These are phyloP conservation scores for Orchesella cincta DNA, from an alignment of 1,140 invertebrate species.

Conservation along the genomic window DNA sequence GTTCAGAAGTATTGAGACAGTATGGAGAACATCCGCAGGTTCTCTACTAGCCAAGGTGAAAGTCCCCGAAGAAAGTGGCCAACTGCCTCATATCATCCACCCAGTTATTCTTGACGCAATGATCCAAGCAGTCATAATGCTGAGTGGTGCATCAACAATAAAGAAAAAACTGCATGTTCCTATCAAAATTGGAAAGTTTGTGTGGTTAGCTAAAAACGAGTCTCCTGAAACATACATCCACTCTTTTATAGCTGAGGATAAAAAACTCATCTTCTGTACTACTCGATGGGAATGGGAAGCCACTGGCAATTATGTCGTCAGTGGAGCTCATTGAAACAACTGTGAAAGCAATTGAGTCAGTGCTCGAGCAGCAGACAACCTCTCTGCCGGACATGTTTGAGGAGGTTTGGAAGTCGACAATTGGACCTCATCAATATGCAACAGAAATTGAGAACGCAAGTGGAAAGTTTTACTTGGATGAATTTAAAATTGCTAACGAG, in stretches of 20 bases:
- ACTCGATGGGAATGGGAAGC: no score
- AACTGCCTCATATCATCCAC: slow-evolving; percentile 32
- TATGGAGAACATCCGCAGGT: slow-evolving; percentile 35
- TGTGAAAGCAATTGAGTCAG: neutral
- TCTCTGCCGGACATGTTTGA: neutral
- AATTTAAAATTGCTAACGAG: no score
- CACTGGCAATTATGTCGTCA: no score
- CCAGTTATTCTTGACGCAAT: slow-evolving; percentile 39
- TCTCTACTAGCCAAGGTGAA: slow-evolving; percentile 23
- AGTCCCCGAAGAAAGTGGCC: neutral
- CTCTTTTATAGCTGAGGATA: no score
- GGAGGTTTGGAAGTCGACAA: neutral
- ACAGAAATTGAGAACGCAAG: no score
- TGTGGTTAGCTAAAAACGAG: no score
- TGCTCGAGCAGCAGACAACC: neutral
- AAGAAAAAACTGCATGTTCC: slow-evolving; percentile 32
- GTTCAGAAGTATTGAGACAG: slow-evolving; percentile 30
- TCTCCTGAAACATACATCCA: no score
- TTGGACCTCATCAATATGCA: neutral
- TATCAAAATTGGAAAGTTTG: slow-evolving; percentile 29
- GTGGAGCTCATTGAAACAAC: neutral
- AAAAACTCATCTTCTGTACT: no score
- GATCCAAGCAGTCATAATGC: slow-evolving; percentile 29
- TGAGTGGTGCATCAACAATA: no score
- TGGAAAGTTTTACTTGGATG: no score